Evolutionary conservation across 2,888 invertebrate species (phyloP).

Genomic region (Branchinecta sandiegonensis): DNA sequence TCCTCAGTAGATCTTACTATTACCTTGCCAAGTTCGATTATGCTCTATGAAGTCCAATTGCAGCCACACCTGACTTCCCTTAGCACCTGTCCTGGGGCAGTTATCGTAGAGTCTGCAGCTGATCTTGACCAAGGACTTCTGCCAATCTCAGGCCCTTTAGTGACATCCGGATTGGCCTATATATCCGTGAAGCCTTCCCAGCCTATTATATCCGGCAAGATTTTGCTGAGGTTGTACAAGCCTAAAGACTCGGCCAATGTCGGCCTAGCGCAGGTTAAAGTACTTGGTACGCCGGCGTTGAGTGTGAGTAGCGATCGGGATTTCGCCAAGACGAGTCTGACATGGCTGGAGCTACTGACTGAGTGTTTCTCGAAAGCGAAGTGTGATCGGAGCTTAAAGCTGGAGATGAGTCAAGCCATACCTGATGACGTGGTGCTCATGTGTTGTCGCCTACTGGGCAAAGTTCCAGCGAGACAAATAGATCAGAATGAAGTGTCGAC

Average conservation of each 20-base stretch:
- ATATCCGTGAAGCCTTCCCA: conserved; percentile 66
- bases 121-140: conserved; percentile 61
- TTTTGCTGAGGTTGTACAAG: conserved; percentile 61
- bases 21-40: conserved; percentile 70
- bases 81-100: conserved; percentile 73
- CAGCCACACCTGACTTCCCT: conserved; percentile 71
- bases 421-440: not conserved
- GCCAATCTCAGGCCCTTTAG: conserved; percentile 69
- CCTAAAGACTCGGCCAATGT: conserved; percentile 79
- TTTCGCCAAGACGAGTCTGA: not conserved
- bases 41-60: conserved; percentile 71
- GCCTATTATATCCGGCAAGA: conserved; percentile 69
- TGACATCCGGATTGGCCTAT: conserved; percentile 71
- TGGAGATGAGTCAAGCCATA: not conserved
- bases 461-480: not conserved
- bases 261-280: conserved; percentile 68
- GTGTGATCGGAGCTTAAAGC: not conserved
- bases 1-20: conserved; percentile 75
- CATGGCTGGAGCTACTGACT: not conserved
- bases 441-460: conserved; percentile 9
- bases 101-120: conserved; percentile 67
- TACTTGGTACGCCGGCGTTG: conserved; percentile 55
- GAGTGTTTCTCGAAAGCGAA: not conserved
- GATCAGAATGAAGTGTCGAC: not conserved
- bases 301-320: not conserved